phyloP scores from a whole-genome alignment of 2,113 vertebrate genomes.

The Pseudonaja textilis region DNA sequence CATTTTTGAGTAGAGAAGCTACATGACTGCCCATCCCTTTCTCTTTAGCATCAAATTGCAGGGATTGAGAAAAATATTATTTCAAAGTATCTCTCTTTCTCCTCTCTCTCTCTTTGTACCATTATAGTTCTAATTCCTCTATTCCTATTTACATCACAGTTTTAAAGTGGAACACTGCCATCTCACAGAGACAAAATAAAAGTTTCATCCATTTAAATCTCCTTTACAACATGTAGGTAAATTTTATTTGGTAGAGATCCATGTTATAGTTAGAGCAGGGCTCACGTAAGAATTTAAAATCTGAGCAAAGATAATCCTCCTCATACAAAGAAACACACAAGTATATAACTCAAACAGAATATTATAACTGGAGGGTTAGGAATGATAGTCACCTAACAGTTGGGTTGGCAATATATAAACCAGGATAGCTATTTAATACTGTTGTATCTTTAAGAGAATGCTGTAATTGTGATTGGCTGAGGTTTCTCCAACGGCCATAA shows the following conservation, averaged over 20 bases:
- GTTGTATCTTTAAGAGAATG: too few relatives aligned
- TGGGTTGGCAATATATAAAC: too few relatives aligned
- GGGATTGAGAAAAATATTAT: background rate
- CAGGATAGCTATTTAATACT: too few relatives aligned
- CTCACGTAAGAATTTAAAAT: background rate
- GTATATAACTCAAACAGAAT: background rate
- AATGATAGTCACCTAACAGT: too few relatives aligned
- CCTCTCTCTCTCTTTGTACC: background rate
- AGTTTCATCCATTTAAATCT: background rate
- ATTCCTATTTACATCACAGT: background rate
- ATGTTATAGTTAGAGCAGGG: background rate
- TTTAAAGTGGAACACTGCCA: background rate
- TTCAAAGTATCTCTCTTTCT: background rate
- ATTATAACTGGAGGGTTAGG: background rate
- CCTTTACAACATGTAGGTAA: background rate
- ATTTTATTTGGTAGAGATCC: background rate
- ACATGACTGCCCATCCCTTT: background rate
- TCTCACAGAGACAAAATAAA: background rate
- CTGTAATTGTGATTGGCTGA: too few relatives aligned
- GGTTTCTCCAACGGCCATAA: too few relatives aligned
- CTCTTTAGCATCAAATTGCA: background rate
- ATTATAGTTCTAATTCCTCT: background rate
- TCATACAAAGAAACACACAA: background rate
- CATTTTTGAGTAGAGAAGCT: background rate
- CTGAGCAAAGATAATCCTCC: background rate